Evolutionary conservation across 1,140 invertebrate species (phyloP).

Genomic region (Hyles euphorbiae): DNA sequence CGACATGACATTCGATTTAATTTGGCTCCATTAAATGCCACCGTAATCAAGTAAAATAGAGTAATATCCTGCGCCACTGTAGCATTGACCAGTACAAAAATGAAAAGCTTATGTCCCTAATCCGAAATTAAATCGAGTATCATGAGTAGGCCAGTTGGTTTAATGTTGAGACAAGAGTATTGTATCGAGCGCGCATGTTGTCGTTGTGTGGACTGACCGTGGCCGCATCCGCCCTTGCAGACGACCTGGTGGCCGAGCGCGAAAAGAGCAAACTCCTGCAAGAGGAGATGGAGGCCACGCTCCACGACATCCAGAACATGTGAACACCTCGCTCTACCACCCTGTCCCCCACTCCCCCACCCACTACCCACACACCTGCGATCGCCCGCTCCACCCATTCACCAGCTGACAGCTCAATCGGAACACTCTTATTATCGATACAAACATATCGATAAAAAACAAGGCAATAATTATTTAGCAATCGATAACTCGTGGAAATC

Average conservation of each 20-base stretch:
- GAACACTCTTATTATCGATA: conserved; percentile 20
- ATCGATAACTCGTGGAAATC: neutral
- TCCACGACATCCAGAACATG: conserved; percentile 99
- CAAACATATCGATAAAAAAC: conserved; percentile 1
- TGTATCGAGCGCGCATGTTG: neutral
- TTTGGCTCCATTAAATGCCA: no score
- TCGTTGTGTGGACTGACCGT: conserved; percentile 58
- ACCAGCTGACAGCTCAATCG: conserved; percentile 15
- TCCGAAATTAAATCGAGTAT: no score
- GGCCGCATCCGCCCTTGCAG: conserved; percentile 80
- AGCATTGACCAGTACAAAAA: no score
- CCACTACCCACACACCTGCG: neutral
- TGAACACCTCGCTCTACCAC: conserved; percentile 77
- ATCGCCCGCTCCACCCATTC: conserved; percentile 32
- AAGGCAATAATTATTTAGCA: no score
- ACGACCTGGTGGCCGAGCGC: conserved; percentile 95
- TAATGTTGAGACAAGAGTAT: no score
- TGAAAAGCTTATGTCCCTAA: no score
- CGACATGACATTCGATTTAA: no score
- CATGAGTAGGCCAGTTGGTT: no score
- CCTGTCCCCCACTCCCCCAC: conserved; percentile 12
- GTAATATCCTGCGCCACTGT: no score
- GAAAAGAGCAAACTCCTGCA: conserved; percentile 97
- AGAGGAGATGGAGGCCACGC: conserved; percentile 98
- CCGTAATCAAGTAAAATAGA: no score